Percentiles rank a stretch among this genome's conserved stretches.
phyloP scores from a whole-genome alignment of 2,888 invertebrate genomes.

The Aplocera efformata region DNA sequence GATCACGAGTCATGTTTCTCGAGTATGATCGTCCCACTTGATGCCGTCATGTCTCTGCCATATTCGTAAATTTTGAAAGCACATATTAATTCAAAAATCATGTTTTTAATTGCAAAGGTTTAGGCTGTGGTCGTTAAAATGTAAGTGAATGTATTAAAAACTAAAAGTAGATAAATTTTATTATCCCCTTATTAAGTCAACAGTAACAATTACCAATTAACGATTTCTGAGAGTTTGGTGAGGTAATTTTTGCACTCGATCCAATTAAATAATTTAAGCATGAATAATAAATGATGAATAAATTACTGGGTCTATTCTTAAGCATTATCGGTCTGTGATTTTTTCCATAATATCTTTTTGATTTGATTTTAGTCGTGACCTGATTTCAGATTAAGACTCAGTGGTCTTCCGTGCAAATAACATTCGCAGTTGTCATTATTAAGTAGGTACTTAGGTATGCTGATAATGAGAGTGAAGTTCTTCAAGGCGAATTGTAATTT shows the following conservation, averaged over 20 bases:
- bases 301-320: constrained; percentile 64
- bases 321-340: constrained; percentile 45
- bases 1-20: constrained; percentile 4
- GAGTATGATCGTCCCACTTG: constrained; percentile 3
- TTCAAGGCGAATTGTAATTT: too few relatives aligned
- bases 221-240: constrained; percentile 15
- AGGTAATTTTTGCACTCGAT: constrained; percentile 32
- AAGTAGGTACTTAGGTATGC: background rate
- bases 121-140: constrained; percentile 17
- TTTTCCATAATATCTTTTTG: constrained; percentile 69
- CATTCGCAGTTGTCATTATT: constrained; percentile 14
- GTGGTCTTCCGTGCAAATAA: constrained; percentile 58
- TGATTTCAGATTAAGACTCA: constrained; percentile 51
- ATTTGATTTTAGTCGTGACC: constrained; percentile 72
- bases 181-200: constrained; percentile 34
- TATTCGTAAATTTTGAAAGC: too few relatives aligned
- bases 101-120: constrained; percentile 24
- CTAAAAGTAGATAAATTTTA: constrained; percentile 29
- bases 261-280: constrained; percentile 46
- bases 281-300: constrained; percentile 63
- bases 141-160: constrained; percentile 21
- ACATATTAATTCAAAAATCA: constrained; percentile 14
- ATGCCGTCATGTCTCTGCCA: constrained; percentile 8
- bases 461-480: too few relatives aligned
- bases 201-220: constrained; percentile 44